These are phyloP conservation scores for Caenorhabditis sp. DNA, from an alignment of 2,888 invertebrate genomes.

Conservation along the genomic window DNA sequence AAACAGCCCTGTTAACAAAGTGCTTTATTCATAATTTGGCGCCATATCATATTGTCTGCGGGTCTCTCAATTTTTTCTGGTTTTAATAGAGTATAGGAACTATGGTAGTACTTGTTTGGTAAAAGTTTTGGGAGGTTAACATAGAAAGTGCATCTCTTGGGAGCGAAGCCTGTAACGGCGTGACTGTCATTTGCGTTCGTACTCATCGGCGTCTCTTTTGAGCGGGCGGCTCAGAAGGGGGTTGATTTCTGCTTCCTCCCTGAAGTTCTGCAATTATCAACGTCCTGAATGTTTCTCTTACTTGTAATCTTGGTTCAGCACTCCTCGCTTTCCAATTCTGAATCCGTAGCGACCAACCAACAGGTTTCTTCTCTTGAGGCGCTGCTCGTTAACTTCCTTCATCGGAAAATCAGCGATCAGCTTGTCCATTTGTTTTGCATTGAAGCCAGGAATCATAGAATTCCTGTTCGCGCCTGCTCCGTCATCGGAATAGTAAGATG, in stretches of 20 bases:
- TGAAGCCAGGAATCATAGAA: too few species aligned
- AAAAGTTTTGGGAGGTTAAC: too few species aligned
- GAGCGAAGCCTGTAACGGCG: too few species aligned
- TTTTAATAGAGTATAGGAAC: background rate
- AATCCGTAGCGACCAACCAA: constrained; percentile 51
- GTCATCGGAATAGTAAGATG: background rate
- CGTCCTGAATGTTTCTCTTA: background rate
- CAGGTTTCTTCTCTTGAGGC: constrained; percentile 37
- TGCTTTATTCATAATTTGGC: background rate
- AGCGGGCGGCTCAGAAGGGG: background rate
- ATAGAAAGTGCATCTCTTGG: too few species aligned
- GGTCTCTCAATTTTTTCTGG: background rate
- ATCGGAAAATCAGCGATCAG: background rate
- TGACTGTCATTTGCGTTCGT: background rate
- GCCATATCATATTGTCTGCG: constrained; percentile 11
- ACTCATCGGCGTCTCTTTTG: background rate
- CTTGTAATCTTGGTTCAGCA: background rate
- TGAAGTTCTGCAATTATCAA: background rate
- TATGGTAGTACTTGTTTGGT: too few species aligned
- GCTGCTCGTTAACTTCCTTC: background rate
- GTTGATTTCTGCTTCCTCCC: background rate
- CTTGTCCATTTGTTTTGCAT: background rate
- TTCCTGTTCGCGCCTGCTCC: background rate
- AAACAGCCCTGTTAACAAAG: constrained; percentile 1
- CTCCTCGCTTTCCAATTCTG: constrained; percentile 36